phyloP scores from a whole-genome alignment of 1,140 invertebrate species.

The Hestina assimilis region DNA sequence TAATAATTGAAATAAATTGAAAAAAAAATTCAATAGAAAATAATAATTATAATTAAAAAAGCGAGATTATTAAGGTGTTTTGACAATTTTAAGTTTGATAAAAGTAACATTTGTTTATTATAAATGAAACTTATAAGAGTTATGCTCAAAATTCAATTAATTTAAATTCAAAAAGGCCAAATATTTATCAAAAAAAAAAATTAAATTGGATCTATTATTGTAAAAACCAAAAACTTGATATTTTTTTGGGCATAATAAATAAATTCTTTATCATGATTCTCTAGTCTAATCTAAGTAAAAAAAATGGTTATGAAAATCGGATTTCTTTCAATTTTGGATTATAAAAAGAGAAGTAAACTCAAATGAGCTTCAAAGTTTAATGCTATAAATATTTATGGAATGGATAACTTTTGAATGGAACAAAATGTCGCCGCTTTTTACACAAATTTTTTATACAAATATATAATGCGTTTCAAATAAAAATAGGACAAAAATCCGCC shows the following conservation, averaged over 20 bases:
- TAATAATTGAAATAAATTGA: no score
- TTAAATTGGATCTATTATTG: no score
- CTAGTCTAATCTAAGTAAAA: no score
- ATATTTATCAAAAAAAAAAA: not conserved
- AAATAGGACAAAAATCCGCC: no score
- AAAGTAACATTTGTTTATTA: not conserved
- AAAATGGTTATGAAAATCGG: not conserved
- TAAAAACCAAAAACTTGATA: no score
- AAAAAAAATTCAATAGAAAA: no score
- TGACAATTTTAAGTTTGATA: not conserved
- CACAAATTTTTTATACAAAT: no score
- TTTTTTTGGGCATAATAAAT: no score
- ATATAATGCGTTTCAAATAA: no score
- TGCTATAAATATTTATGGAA: not conserved
- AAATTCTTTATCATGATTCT: no score
- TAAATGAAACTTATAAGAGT: constrained; percentile 14
- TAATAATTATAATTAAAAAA: no score
- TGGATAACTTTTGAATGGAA: not conserved
- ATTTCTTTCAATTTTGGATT: not conserved
- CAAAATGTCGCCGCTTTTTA: no score
- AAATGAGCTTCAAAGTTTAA: not conserved
- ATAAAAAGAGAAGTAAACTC: not conserved
- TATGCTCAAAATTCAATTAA: constrained; percentile 7
- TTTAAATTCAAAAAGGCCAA: not conserved
- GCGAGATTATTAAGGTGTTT: not conserved